These are phyloP conservation scores for Coreius guichenoti DNA, from an alignment of 2,797 vertebrate genomes.

Conservation along the genomic window DNA sequence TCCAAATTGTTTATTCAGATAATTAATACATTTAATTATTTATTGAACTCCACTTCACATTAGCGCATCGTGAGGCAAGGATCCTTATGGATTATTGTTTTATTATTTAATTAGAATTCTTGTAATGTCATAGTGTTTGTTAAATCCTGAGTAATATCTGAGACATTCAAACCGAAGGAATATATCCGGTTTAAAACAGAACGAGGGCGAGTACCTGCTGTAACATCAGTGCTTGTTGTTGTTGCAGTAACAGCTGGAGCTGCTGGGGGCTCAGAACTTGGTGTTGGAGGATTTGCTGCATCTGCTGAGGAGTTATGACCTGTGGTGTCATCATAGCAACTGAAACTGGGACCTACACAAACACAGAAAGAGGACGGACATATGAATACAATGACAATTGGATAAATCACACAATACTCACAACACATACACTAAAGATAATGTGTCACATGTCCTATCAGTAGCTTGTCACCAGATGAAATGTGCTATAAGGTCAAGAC, in stretches of 20 bases:
- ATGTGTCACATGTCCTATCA: not conserved
- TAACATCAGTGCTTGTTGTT: constrained; percentile 99
- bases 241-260: constrained; percentile 98
- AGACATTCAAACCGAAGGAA: not conserved
- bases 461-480: constrained; percentile 9
- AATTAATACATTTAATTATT: not conserved
- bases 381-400: not conserved
- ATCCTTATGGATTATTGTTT: not conserved
- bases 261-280: constrained; percentile 99
- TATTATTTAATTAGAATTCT: not conserved
- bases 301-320: constrained; percentile 99
- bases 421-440: not conserved
- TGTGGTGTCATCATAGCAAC: constrained; percentile 99
- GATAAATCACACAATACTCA: not conserved
- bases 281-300: constrained; percentile 99
- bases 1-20: not conserved
- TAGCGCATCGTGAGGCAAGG: not conserved
- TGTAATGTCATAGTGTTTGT: not conserved
- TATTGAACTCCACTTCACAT: not conserved
- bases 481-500: constrained; percentile 10
- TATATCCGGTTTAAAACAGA: not conserved
- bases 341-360: constrained; percentile 92
- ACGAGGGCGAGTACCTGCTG: constrained; percentile 74
- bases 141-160: not conserved
- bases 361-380: constrained; percentile 27